Conservation (phyloP, 2,888 invertebrate species). For the Pantelozetes paolii region DNA sequence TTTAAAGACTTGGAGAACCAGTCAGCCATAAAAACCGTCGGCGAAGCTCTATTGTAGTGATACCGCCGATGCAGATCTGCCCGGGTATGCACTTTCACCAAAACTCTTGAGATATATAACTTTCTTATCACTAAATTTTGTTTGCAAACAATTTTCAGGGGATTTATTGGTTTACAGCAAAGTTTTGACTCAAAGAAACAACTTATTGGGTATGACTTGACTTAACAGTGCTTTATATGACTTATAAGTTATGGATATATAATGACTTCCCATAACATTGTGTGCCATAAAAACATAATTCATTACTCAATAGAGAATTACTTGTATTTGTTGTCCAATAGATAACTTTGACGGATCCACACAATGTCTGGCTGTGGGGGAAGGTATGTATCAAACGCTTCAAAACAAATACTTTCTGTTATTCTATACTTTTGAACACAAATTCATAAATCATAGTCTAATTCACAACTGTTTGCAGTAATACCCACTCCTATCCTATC, state of each 20-base stretch:
- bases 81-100: conserved; percentile 50
- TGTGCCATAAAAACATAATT: not conserved
- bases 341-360: conserved; percentile 52
- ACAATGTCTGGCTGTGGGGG: conserved; percentile 50
- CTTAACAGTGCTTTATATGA: not conserved
- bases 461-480: too few species aligned
- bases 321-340: conserved; percentile 14
- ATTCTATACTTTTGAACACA: too few species aligned
- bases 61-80: conserved; percentile 56
- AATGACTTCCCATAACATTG: conserved; percentile 5
- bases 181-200: conserved; percentile 54
- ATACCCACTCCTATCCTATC: not conserved
- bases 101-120: not conserved
- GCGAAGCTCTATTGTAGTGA: conserved; percentile 55
- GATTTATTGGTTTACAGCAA: conserved; percentile 56
- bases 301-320: conserved; percentile 3
- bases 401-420: too few species aligned
- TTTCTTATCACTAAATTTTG: too few species aligned
- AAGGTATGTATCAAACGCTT: conserved; percentile 45
- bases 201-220: conserved; percentile 51
- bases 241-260: not conserved
- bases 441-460: too few species aligned
- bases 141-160: not conserved
- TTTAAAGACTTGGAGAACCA: conserved; percentile 29
- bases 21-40: conserved; percentile 50